Evolutionary conservation across 2,113 vertebrate genomes (phyloP), one percentile per base, ranked within the genome.

Genomic region (Mohoua ochrocephala): DNA sequence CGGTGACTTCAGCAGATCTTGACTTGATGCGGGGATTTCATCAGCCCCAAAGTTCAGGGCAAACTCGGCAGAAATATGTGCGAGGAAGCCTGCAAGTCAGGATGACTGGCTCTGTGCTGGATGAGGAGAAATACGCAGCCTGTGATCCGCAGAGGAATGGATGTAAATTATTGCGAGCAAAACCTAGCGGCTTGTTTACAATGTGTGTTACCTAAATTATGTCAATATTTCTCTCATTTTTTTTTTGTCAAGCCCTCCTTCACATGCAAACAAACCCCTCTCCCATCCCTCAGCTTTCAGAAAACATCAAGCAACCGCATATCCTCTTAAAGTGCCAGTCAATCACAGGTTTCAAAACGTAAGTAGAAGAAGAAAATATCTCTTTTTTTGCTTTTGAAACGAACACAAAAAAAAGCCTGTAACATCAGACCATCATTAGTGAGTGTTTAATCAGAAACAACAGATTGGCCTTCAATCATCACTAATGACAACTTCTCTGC

Each of bases 131-230:
- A 79, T 16, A 10, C 64, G 47, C 42, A 74, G 54, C 31, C 67
- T 70, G 53, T 27, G 30, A 50, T 88, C 78, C 74, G 78, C 59
- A 42, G 71, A 88, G 67, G 63, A 80, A 70, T 31, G 70, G 50
- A 82, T 85, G 75, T 90, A 94, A 96, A 95, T 93, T 83, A 96
- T 59, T 53, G 53, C 33, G 30, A 80, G 61, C 30, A 68, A 93
- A 95, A 30, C 33, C 26, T 30, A 90, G 67, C 71, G 83, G 84
- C 63, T 94, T 95, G 85, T 90, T 97, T 96, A 93, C 93, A 88
- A 64, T 53, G 45, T 3, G 2, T 61, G 79, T 87, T 94, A 83
- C 82, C 59, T 93, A 94, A 95, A 92, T 95, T 93, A 95, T 92
- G 83, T 91, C 95, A 92, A 84, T 92, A 92, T 95, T 93, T 93